A percentile compares a stretch with the other conserved stretches of the same genome.
phyloP scores from a whole-genome alignment of 37 sponge, comb jelly and placozoan genomes.

The Spongilla lacustris region DNA sequence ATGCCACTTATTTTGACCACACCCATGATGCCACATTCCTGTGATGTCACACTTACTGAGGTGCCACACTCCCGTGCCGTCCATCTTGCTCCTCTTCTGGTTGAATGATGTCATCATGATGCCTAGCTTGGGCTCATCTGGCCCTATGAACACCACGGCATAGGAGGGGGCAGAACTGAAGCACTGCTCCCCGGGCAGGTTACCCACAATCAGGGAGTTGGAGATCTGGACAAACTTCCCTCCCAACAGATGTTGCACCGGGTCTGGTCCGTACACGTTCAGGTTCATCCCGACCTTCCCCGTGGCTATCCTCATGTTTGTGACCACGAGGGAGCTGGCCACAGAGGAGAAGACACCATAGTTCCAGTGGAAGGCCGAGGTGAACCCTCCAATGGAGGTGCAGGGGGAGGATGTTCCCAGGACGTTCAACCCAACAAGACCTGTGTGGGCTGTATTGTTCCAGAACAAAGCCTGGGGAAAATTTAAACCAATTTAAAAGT shows the following conservation, averaged over 20 bases:
- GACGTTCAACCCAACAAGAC: constrained; percentile 65
- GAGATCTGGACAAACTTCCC: constrained; percentile 61
- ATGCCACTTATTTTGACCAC: too few relatives aligned
- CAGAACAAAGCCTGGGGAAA: constrained; percentile 70
- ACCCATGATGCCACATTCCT: too few relatives aligned
- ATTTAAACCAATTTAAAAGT: neutral
- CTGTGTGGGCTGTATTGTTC: constrained; percentile 81
- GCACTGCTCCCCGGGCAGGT: constrained; percentile 58
- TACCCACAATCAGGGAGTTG: constrained; percentile 72
- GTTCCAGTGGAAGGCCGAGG: constrained; percentile 73
- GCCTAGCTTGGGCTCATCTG: constrained; percentile 37
- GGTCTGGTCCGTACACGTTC: constrained; percentile 88
- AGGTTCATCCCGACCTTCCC: constrained; percentile 83
- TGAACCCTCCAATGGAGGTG: constrained; percentile 74
- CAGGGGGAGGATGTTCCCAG: constrained; percentile 66
- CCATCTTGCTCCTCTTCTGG: constrained; percentile 81
- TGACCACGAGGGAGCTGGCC: constrained; percentile 61
- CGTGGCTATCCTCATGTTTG: constrained; percentile 57
- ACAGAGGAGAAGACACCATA: constrained; percentile 83
- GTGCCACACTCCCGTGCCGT: constrained; percentile 82
- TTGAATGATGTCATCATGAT: constrained; percentile 90
- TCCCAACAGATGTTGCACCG: constrained; percentile 77
- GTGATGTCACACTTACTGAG: constrained; percentile 38
- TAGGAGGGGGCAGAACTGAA: constrained; percentile 25
- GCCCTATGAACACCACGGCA: constrained; percentile 19